These are phyloP conservation scores for Strix aluco DNA, from an alignment of 2,113 vertebrate genomes.

Conservation along the genomic window DNA sequence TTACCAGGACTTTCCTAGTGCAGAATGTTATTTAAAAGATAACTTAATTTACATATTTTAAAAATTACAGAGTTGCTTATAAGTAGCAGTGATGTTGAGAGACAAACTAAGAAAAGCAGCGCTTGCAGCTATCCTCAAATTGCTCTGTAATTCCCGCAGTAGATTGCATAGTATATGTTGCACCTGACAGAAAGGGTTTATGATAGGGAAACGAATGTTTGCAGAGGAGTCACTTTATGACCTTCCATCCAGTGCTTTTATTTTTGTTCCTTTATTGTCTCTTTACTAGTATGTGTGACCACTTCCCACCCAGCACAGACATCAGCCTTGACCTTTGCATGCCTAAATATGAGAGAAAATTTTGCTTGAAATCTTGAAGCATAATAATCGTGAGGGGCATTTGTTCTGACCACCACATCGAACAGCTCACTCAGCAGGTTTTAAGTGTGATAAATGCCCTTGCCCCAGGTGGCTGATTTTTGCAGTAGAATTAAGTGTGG, in stretches of 20 bases:
- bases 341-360: neutral
- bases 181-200: neutral
- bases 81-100: neutral
- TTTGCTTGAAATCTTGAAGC: constrained; percentile 40
- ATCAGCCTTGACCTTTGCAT: neutral
- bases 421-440: neutral
- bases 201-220: neutral
- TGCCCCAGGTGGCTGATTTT: constrained; percentile 65
- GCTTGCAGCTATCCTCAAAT: neutral
- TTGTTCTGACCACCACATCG: neutral
- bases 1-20: constrained; percentile 21
- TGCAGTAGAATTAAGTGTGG: neutral
- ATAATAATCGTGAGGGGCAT: neutral
- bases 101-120: neutral
- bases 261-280: neutral
- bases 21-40: constrained; percentile 46
- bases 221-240: neutral
- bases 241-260: neutral
- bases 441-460: constrained; percentile 42
- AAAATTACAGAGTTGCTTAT: constrained; percentile 13
- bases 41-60: constrained; percentile 51
- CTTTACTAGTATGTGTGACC: neutral
- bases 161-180: neutral
- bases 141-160: neutral
- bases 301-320: neutral